Conservation (phyloP, 2,797 vertebrate species). For the Liasis olivaceus region DNA sequence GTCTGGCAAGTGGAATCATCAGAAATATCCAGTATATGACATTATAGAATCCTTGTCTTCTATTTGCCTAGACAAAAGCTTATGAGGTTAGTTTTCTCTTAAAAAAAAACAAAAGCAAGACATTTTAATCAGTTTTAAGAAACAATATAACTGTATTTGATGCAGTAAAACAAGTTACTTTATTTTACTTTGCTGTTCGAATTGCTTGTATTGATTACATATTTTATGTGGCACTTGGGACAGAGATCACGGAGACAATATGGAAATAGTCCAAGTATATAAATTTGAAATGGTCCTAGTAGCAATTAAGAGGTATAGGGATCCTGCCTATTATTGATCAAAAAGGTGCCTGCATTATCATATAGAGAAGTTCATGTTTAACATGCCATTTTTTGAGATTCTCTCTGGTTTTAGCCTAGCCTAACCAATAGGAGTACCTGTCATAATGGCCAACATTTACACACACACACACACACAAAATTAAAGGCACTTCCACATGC, state of each 20-base stretch:
- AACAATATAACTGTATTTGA: not conserved
- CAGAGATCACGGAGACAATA: not conserved
- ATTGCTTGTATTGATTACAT: not conserved
- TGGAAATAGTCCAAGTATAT: not conserved
- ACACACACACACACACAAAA: not conserved
- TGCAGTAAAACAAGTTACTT: not conserved
- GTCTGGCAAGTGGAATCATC: not conserved
- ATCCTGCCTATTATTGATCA: not conserved
- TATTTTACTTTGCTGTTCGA: not conserved
- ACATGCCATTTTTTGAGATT: not conserved
- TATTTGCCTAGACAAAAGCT: not conserved
- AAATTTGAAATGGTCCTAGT: not conserved
- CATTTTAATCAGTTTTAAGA: not conserved
- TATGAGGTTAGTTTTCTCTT: not conserved
- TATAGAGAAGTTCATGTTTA: not conserved
- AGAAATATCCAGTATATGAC: not conserved
- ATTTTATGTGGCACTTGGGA: not conserved
- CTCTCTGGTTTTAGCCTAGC: not conserved
- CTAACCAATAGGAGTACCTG: not conserved
- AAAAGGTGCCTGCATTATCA: not conserved
- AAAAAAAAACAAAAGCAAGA: not conserved
- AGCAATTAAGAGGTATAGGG: too few relatives aligned
- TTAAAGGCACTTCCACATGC: not conserved
- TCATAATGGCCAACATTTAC: not conserved
- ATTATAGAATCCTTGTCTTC: not conserved